Percentiles rank a stretch among this genome's conserved stretches.
phyloP scores from a whole-genome alignment of 2,797 vertebrate species.

The Valencia hispanica region DNA sequence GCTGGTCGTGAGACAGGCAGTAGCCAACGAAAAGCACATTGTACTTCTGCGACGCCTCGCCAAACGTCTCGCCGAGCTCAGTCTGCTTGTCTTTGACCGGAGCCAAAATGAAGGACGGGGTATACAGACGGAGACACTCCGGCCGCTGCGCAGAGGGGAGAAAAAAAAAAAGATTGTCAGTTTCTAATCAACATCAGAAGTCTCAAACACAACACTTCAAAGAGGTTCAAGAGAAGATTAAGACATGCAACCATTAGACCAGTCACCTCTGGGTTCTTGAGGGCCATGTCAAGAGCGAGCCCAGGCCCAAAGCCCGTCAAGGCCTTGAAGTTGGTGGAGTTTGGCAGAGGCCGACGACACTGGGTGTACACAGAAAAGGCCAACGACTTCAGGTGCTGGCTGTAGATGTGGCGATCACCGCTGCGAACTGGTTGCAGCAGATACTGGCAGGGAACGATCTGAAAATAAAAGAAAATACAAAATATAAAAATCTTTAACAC shows the following conservation, averaged over 20 bases:
- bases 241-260: background rate
- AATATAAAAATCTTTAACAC: background rate
- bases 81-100: conserved; percentile 99
- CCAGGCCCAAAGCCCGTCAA: conserved; percentile 98
- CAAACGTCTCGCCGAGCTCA: conserved; percentile 96
- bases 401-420: conserved; percentile 92
- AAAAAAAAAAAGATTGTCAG: background rate
- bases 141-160: conserved; percentile 83
- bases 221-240: background rate
- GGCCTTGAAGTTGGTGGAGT: conserved; percentile 96
- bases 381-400: conserved; percentile 97
- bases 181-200: background rate
- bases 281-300: conserved; percentile 94
- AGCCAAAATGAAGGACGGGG: conserved; percentile 96
- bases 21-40: conserved; percentile 98
- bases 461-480: conserved; percentile 2
- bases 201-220: background rate
- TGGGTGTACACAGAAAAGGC: conserved; percentile 98
- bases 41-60: conserved; percentile 97
- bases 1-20: conserved; percentile 98
- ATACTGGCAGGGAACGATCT: conserved; percentile 98
- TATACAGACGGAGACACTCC: conserved; percentile 93
- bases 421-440: conserved; percentile 95
- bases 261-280: conserved; percentile 93
- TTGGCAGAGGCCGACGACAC: conserved; percentile 93